Evolutionary conservation across 2,113 vertebrate genomes (phyloP).

Genomic region (Myotis yumanensis): DNA sequence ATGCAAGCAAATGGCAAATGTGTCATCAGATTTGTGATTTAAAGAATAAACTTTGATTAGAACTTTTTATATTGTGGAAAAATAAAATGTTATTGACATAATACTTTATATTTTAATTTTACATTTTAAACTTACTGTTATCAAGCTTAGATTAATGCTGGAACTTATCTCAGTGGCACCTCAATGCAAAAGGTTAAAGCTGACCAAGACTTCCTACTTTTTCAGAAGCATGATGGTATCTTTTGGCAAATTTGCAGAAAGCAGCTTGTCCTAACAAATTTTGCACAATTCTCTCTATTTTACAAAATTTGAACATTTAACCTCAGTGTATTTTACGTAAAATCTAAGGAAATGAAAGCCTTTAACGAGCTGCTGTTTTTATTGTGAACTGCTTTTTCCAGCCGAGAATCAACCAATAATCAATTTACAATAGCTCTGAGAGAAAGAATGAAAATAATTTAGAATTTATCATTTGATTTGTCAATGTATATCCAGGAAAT

Average conservation of each 20-base stretch:
- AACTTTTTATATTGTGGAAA: background rate
- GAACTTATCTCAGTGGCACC: background rate
- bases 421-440: background rate
- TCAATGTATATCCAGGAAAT: background rate
- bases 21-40: background rate
- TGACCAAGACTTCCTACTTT: background rate
- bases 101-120: constrained; percentile 18
- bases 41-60: background rate
- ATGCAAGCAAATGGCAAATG: background rate
- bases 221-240: background rate
- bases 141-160: background rate
- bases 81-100: background rate
- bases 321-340: background rate
- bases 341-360: background rate
- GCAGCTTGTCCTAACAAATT: background rate
- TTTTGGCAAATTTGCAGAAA: background rate
- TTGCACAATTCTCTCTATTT: background rate
- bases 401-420: background rate
- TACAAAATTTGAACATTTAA: constrained; percentile 1
- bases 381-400: constrained; percentile 12
- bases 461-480: constrained; percentile 20
- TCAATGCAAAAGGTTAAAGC: background rate
- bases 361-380: background rate
- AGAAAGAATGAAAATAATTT: constrained; percentile 19
- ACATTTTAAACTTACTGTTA: background rate